Base-by-base conservation (phyloP, 2,797 vertebrate species). In the Tapera naevia region DNA sequence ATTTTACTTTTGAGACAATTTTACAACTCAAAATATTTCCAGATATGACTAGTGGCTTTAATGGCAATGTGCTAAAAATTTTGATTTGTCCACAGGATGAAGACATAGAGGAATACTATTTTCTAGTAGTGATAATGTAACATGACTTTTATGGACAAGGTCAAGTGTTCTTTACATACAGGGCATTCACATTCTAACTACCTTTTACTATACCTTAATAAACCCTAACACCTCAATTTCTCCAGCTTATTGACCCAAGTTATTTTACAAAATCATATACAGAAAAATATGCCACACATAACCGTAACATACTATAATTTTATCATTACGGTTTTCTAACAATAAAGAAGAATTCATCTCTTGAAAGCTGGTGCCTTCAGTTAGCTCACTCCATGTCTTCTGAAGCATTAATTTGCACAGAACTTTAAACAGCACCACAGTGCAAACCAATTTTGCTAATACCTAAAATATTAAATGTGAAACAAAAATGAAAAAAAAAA, bases 91-190 rank as follows among this genome's bases (percentile, higher is more conserved):
- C 43, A 56, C 27, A 48, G 3, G 22, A 64, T 4, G 4, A 53
- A 71, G 60, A 48, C 12, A 64, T 22, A 66, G 54, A 45, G 24
- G 30, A 94, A 76, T 23, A 50, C 4, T 16, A 19, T 43, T 50
- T 43, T 50, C 70, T 19, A 28, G 23, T 4, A 67, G 2, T 6
- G 24, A 60, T 18, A 66, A 69, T 4, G 10, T 28, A 72, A 46
- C 4, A 9, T 0, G 0, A 27, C 64, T 76, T 45, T 32, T 28
- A 41, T 2, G 13, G 79, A 62, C 13, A 33, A 46, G 9, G 70
- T 4, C 10, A 23, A 80, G 15, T 5, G 12, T 19, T 51, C 39
- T 60, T 80, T 43, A 56, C 4, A 51, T 7, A 50, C 61, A 71
- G 25, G 14, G 45, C 88, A 23, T 33, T 83, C 51, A 58, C 17